phyloP scores from a whole-genome alignment of 2,888 invertebrate species.

The Germaria angustata region DNA sequence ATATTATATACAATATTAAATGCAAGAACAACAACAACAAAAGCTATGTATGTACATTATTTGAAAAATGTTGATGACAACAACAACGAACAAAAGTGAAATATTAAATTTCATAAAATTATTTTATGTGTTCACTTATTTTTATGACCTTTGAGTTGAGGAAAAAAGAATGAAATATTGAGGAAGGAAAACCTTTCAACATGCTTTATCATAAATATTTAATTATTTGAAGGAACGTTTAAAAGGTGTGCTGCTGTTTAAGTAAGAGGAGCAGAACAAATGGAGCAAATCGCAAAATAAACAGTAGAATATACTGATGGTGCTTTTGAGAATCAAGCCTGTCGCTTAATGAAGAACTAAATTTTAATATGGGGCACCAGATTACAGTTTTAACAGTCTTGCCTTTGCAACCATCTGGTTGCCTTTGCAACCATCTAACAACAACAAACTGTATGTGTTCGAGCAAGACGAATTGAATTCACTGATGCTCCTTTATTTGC shows the following conservation, averaged over 20 bases:
- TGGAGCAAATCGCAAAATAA: not conserved
- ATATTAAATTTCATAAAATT: conserved; percentile 57
- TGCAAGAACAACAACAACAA: not conserved
- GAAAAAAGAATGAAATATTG: not conserved
- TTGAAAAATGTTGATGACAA: not conserved
- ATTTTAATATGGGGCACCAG: no score
- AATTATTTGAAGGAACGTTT: not conserved
- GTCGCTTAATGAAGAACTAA: no score
- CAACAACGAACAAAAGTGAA: conserved; percentile 7
- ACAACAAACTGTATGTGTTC: no score
- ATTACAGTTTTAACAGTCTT: no score
- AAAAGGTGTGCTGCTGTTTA: not conserved
- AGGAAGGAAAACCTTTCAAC: conserved; percentile 5
- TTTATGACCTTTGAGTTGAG: not conserved
- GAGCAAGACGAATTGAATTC: no score
- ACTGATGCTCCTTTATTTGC: no score
- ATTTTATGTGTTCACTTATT: not conserved
- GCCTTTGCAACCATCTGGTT: no score
- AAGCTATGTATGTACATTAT: not conserved
- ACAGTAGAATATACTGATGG: not conserved
- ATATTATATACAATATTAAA: not conserved
- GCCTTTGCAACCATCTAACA: no score
- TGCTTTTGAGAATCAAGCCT: not conserved
- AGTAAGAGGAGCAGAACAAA: not conserved
- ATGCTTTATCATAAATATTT: not conserved